Conservation (phyloP, 2,113 vertebrate species). For the Corvus hawaiiensis region DNA sequence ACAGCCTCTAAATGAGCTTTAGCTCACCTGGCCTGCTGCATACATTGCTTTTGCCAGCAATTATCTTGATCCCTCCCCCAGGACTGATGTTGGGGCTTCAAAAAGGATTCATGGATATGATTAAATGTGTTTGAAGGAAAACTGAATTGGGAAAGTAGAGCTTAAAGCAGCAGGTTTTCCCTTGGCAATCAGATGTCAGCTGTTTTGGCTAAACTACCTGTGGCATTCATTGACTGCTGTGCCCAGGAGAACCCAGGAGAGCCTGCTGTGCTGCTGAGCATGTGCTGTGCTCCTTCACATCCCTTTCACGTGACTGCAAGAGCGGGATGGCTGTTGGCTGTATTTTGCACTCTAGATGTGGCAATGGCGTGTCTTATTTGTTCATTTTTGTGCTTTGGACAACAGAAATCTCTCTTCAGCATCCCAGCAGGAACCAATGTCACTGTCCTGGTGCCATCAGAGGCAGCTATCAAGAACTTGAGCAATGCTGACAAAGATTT, state of each 20-base stretch:
- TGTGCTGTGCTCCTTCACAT: background rate
- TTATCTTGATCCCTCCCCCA: background rate
- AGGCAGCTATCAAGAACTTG: constrained; percentile 69
- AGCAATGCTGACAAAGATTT: constrained; percentile 58
- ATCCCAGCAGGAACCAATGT: constrained; percentile 72
- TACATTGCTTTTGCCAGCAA: background rate
- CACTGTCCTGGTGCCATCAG: constrained; percentile 82
- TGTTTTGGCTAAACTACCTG: background rate
- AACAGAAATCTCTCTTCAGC: constrained; percentile 66
- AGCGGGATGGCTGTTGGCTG: background rate
- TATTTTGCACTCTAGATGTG: background rate
- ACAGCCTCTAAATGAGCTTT: background rate
- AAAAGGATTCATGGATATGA: background rate
- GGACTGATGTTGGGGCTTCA: background rate
- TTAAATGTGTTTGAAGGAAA: background rate
- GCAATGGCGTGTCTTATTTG: background rate
- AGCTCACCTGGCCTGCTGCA: background rate
- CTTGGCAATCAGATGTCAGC: background rate
- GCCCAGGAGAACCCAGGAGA: background rate
- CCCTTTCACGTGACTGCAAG: rapidly evolving
- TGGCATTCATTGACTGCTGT: background rate
- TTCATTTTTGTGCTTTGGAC: constrained; percentile 50
- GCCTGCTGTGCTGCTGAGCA: background rate
- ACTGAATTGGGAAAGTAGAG: background rate
- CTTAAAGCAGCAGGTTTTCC: background rate